phyloP scores from a whole-genome alignment of 2,888 invertebrate genomes.

The Dicyrtoma fusca region DNA sequence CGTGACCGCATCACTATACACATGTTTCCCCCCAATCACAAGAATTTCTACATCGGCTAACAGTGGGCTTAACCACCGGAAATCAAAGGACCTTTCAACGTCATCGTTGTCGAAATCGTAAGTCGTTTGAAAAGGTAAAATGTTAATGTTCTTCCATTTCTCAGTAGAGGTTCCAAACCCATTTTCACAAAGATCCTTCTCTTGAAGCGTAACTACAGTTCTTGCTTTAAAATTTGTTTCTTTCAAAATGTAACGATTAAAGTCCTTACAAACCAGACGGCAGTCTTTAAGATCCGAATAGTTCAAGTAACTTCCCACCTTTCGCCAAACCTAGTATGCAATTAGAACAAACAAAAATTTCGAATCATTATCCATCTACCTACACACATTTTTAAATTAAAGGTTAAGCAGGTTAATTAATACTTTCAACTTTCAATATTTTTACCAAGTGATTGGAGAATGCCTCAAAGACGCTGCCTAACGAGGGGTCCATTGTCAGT shows the following conservation, averaged over 20 bases:
- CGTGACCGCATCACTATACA: no score
- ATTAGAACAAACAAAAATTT: background rate
- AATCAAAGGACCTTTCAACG: background rate
- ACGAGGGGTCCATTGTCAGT: no score
- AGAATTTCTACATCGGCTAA: background rate
- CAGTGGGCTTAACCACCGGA: background rate
- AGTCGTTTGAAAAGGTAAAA: background rate
- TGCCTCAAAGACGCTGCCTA: no score
- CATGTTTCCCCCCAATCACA: background rate
- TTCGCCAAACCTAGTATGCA: constrained; percentile 20
- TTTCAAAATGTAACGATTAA: constrained; percentile 8
- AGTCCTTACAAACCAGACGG: constrained; percentile 4
- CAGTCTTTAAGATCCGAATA: constrained; percentile 18
- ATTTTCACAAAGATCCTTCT: background rate
- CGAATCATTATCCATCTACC: background rate
- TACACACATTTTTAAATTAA: no score
- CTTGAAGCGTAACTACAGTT: background rate
- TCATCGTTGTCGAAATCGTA: background rate
- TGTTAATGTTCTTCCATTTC: constrained; percentile 12
- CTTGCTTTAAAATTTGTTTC: constrained; percentile 14
- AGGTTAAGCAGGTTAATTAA: no score
- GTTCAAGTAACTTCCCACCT: constrained; percentile 1
- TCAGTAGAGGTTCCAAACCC: background rate
- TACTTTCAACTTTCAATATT: no score
- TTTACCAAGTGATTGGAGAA: no score